phyloP scores from a whole-genome alignment of 2,888 invertebrate genomes.

The Drosophila longiperda region DNA sequence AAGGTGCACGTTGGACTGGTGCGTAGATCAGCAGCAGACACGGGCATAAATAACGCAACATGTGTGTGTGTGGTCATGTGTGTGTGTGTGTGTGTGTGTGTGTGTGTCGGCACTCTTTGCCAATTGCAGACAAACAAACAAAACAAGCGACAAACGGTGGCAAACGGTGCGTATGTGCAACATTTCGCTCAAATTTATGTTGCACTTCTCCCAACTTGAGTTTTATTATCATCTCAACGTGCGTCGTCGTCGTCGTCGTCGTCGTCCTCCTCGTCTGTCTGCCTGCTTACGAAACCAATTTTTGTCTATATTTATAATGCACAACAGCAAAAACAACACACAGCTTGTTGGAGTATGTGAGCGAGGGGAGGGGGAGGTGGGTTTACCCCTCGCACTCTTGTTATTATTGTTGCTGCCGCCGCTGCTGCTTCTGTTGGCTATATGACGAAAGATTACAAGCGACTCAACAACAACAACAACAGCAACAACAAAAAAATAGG shows the following conservation, averaged over 20 bases:
- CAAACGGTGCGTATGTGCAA: constrained; percentile 74
- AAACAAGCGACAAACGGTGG: constrained; percentile 27
- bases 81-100: constrained; percentile 27
- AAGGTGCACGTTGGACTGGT: not conserved
- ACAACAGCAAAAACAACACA: constrained; percentile 25
- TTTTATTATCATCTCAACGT: constrained; percentile 74
- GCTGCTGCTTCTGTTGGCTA: constrained; percentile 21
- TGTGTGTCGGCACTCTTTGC: constrained; percentile 53
- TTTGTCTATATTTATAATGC: constrained; percentile 54
- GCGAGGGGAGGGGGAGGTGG: not conserved
- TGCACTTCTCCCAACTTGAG: constrained; percentile 75
- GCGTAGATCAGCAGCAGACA: constrained; percentile 42
- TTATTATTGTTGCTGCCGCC: constrained; percentile 31
- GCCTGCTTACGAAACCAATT: constrained; percentile 56
- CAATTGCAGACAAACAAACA: constrained; percentile 53
- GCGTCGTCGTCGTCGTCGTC: constrained; percentile 19
- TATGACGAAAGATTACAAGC: constrained; percentile 73
- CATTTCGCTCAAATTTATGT: constrained; percentile 78
- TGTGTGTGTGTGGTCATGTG: constrained; percentile 9
- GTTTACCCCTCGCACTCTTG: constrained; percentile 22
- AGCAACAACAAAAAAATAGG: constrained; percentile 42
- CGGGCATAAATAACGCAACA: constrained; percentile 74
- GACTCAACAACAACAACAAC: constrained; percentile 40
- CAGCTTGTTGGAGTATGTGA: constrained; percentile 1
- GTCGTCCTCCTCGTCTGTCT: constrained; percentile 32